A percentile compares a stretch with the other conserved stretches of the same genome.
Conservation (phyloP, 92 coral and sea anemone species). For the Epizoanthus rinbou region DNA sequence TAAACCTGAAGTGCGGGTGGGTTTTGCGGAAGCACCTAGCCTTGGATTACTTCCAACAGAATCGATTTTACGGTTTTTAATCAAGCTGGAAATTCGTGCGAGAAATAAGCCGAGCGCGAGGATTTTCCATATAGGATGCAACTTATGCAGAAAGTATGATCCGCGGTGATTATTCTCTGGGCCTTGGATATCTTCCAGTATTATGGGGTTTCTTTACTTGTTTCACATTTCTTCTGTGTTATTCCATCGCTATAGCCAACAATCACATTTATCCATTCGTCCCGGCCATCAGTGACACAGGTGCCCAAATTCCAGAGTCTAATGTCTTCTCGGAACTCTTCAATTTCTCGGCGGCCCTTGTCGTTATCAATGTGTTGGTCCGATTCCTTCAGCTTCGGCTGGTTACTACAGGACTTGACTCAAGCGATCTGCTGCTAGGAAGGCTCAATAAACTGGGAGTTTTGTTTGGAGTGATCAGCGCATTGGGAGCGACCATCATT, state of each 20-base stretch:
- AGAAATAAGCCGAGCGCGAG: not conserved
- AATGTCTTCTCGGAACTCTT: constrained; percentile 91
- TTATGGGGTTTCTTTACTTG: constrained; percentile 90
- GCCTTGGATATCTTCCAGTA: constrained; percentile 92
- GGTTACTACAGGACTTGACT: constrained; percentile 67
- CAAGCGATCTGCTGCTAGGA: constrained; percentile 66
- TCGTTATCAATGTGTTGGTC: constrained; percentile 77
- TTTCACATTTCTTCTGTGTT: constrained; percentile 83
- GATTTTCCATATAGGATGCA: not conserved
- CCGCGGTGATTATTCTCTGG: constrained; percentile 74
- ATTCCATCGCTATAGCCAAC: constrained; percentile 82
- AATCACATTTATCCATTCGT: constrained; percentile 93
- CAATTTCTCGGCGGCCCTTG: constrained; percentile 81
- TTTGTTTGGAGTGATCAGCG: constrained; percentile 76
- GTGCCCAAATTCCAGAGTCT: constrained; percentile 92
- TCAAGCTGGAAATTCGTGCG: not conserved
- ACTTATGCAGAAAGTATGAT: constrained; percentile 43
- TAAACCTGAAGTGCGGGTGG: constrained; percentile 4
- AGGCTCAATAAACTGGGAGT: constrained; percentile 83
- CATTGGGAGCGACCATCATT: constrained; percentile 87
- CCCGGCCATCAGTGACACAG: constrained; percentile 99
- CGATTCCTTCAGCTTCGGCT: constrained; percentile 86
- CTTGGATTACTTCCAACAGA: not conserved
- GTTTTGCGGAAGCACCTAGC: constrained; percentile 9
- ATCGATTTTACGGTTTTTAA: not conserved